Percentiles rank a stretch among this genome's conserved stretches.
phyloP scores from a whole-genome alignment of 2,888 invertebrate species.

The Neuroscelio doddi region DNA sequence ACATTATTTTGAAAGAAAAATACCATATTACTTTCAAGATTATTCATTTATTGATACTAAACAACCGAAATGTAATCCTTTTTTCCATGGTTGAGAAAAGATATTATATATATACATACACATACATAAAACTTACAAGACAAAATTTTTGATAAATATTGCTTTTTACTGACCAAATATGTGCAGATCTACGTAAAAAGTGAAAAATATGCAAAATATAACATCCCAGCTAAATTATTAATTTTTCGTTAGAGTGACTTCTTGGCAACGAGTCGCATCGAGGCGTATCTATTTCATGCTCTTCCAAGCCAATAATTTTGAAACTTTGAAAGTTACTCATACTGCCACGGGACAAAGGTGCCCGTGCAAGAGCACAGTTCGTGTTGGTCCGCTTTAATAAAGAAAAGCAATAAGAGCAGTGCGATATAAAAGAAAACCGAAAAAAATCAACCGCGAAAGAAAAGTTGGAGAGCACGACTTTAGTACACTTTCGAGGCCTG shows the following conservation, averaged over 20 bases:
- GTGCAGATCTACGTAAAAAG: too few relatives aligned
- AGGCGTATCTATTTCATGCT: conserved; percentile 10
- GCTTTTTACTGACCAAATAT: too few relatives aligned
- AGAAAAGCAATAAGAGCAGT: conserved; percentile 4
- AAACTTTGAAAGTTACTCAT: conserved; percentile 5
- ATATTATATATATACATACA: too few relatives aligned
- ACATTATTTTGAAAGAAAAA: too few relatives aligned
- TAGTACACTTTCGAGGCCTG: background rate
- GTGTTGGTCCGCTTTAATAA: conserved; percentile 7
- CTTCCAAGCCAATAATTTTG: conserved; percentile 10
- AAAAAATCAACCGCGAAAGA: conserved; percentile 4
- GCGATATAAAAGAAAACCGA: background rate
- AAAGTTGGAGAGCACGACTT: conserved; percentile 12
- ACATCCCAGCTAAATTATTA: conserved; percentile 1
- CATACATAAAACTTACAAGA: too few relatives aligned
- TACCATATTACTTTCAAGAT: too few relatives aligned
- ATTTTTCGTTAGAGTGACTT: conserved; percentile 8
- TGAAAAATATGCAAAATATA: background rate
- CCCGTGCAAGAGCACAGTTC: background rate
- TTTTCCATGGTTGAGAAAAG: too few relatives aligned
- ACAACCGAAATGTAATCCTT: too few relatives aligned
- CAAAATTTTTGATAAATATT: too few relatives aligned
- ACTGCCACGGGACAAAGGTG: conserved; percentile 6
- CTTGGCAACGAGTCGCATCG: conserved; percentile 2
- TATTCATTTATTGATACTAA: too few relatives aligned